Percentiles rank a stretch among this genome's conserved stretches.
These are phyloP conservation scores for Mystacornis crossleyi DNA, from an alignment of 2,113 vertebrate species.

Conservation along the genomic window DNA sequence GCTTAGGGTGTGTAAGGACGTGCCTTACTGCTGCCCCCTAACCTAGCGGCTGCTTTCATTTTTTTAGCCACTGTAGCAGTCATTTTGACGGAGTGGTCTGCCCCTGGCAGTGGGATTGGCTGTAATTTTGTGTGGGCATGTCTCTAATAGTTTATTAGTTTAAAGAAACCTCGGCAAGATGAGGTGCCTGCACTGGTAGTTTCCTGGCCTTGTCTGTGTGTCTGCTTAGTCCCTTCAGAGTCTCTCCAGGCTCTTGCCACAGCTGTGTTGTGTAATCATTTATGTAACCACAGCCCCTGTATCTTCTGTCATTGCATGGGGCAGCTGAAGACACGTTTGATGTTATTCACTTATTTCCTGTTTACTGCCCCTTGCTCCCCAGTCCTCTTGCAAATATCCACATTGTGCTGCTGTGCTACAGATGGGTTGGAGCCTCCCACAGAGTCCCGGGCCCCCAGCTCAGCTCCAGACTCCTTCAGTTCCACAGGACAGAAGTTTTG, in stretches of 20 bases:
- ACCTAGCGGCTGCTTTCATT: not conserved
- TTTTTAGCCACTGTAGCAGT: not conserved
- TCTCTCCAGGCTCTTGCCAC: not conserved
- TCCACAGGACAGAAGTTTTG: not conserved
- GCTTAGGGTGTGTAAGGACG: accelerated
- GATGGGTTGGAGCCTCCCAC: not conserved
- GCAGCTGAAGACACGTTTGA: not conserved
- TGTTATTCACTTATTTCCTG: not conserved
- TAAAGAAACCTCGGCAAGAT: not conserved
- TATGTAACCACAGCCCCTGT: not conserved
- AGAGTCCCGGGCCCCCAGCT: not conserved
- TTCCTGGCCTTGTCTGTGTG: not conserved
- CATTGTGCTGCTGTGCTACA: not conserved
- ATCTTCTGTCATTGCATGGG: not conserved
- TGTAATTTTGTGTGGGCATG: not conserved
- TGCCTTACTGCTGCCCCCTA: not conserved
- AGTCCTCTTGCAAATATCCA: not conserved
- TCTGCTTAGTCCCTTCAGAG: not conserved
- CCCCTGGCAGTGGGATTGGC: not conserved
- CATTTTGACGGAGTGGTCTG: not conserved
- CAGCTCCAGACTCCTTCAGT: not conserved
- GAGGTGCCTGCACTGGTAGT: not conserved
- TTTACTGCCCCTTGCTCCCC: not conserved
- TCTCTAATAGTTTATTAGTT: not conserved
- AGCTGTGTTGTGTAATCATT: not conserved